phyloP scores from a whole-genome alignment of 2,888 invertebrate species.

The Noctuana brunneofusca region DNA sequence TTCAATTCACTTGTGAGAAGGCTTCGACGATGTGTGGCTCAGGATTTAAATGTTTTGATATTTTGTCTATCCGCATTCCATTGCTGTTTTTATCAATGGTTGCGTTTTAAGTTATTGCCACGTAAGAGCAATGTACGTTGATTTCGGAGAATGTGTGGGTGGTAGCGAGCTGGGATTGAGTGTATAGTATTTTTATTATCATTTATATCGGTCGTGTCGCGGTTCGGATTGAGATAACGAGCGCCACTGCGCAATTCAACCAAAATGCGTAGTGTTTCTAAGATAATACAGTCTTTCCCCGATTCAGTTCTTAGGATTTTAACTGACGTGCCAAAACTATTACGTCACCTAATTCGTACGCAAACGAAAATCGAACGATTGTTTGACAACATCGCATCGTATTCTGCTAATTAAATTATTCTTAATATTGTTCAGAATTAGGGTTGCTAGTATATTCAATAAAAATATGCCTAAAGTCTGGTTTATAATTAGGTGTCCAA shows the following conservation, averaged over 20 bases:
- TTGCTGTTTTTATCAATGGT: constrained; percentile 33
- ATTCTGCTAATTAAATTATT: neutral
- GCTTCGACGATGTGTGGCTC: constrained; percentile 17
- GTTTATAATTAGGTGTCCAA: no score
- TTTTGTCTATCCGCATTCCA: constrained; percentile 31
- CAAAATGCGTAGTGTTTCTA: constrained; percentile 56
- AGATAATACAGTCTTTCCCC: constrained; percentile 43
- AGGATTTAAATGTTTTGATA: constrained; percentile 7
- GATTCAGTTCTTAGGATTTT: constrained; percentile 4
- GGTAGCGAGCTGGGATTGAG: constrained; percentile 34
- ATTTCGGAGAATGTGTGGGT: constrained; percentile 24
- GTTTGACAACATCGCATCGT: constrained; percentile 10
- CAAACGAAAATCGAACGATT: constrained; percentile 14
- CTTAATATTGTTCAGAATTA: no score
- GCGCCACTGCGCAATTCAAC: constrained; percentile 69
- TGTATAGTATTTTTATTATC: constrained; percentile 64
- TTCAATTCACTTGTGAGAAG: constrained; percentile 28
- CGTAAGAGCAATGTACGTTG: constrained; percentile 31
- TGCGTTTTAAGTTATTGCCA: constrained; percentile 19
- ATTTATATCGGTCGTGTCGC: constrained; percentile 67
- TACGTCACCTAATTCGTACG: constrained; percentile 14
- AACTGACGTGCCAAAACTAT: neutral
- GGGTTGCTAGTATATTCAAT: no score
- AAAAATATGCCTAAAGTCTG: no score
- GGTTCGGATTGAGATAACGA: constrained; percentile 64